Evolutionary conservation across 2,888 invertebrate genomes (phyloP).

Genomic region (Drosophila anomalata): DNA sequence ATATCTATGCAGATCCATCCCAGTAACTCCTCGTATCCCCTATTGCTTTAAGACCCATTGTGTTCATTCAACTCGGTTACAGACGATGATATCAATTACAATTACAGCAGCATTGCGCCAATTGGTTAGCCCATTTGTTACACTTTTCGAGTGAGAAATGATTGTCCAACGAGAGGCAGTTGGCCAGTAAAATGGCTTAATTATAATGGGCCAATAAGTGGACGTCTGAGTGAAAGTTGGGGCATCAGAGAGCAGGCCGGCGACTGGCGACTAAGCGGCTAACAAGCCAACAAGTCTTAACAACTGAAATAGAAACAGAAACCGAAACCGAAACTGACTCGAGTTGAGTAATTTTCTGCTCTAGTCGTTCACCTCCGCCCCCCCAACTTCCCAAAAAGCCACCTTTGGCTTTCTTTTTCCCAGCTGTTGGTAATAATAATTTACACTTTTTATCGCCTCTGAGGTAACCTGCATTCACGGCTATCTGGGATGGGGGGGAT

Average conservation of each 20-base stretch:
- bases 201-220: conserved; percentile 55
- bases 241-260: conserved; percentile 37
- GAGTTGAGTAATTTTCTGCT: conserved; percentile 71
- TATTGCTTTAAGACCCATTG: background rate
- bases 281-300: conserved; percentile 16
- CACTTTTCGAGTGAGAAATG: conserved; percentile 57
- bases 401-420: conserved; percentile 62
- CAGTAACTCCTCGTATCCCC: conserved; percentile 1
- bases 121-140: conserved; percentile 57
- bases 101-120: conserved; percentile 34
- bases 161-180: conserved; percentile 47
- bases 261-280: conserved; percentile 11
- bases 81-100: conserved; percentile 44
- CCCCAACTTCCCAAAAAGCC: conserved; percentile 24
- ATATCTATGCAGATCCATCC: background rate
- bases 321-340: conserved; percentile 28
- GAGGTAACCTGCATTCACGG: conserved; percentile 56
- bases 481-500: conserved; percentile 27
- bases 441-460: conserved; percentile 63
- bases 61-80: conserved; percentile 55
- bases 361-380: conserved; percentile 36
- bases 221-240: conserved; percentile 68
- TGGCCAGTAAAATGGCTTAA: conserved; percentile 61
- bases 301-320: conserved; percentile 11
- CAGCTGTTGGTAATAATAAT: conserved; percentile 59